Base-by-base conservation (phyloP, 2,888 invertebrate species). In the Eremobia ochroleuca region DNA sequence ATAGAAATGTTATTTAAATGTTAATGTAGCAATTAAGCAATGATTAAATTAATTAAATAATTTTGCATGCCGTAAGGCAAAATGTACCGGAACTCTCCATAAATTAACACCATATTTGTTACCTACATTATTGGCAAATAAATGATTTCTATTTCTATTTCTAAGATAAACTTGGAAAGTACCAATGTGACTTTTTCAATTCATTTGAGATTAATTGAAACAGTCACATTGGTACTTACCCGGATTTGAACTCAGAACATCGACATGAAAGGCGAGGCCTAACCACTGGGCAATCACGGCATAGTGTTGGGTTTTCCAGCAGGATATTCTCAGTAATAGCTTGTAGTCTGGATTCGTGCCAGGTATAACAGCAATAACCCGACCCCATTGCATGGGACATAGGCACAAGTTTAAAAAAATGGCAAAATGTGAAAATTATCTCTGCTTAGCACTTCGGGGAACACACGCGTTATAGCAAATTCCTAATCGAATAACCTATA, bases 401-500 rank as follows among this genome's bases (percentile, higher is more conserved):
- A 15, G n/a, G 55, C 13, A n/a, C n/a, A 55, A 55, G 5, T 55
- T 11, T n/a, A 40, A n/a, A n/a, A n/a, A n/a, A n/a, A n/a, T 40
- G 40, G 64, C 9, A 4, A 40, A n/a, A 28, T 62, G 5, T 15
- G 5, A 1, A 37, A 34, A 37, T 8, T 0, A 34, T 65, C 3
- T 55, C n/a, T 37, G 4, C 21, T 0, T 8, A 25, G 1, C 11
- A 18, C 8, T 25, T 34, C 21, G 11, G n/a, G 13, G 0, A 34
- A 8, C n/a, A 46, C 9, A 21, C 21, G 18, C 4, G 3, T 2
- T 37, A 18, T 8, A 4, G 4, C 5, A 8, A 25, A 8, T 49
- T 18, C 11, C 18, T 25, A 74, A 81, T 62, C 25, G 4, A 73
- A 49, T 59, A 43, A 55, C n/a, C 8, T 43, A 52, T 43, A 52